Evolutionary conservation across 2,113 vertebrate species (phyloP), one percentile per base, ranked within the genome.

Genomic region (Osmerus eperlanus): DNA sequence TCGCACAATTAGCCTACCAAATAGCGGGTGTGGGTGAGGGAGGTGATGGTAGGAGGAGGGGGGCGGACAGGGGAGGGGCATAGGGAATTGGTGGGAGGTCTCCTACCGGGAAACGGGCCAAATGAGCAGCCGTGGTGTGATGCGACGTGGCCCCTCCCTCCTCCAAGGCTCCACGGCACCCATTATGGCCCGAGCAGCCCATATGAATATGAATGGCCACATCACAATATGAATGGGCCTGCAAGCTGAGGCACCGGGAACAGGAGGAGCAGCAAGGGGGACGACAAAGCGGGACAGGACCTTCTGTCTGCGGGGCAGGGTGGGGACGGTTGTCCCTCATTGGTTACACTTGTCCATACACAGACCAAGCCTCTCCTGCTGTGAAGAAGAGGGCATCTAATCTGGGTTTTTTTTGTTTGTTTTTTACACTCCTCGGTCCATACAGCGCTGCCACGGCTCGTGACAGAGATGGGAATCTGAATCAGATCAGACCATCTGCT

Each of bases 1-100:
- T 84, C 83, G 84, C 78, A 84, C 83, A 85, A 89, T 91, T 79
- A 90, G 70, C 65, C 47, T 23, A 11, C 59, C 77, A 52, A 78
- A 66, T 72, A 61, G 61, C 72, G 72, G 70, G 64, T 54, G 16
- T 14, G 32, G 71, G 53, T 16, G 61, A 67, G 41, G 19, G 16
- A 12, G 64, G 76, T 41, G 70, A 47, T 70, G 56, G 60, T 9
- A 47, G 60, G 9, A 53, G 64, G 54, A 5, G 14, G 28, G 23
- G 62, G 62, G 25, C 16, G 61, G n/a, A 28, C 23, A 59, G 21
- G 68, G 53, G 56, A 65, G 58, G 72, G 73, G 56, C 13, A 12
- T 23, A 23, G 65, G 69, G 60, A 21, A 64, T 65, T 70, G 73
- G 64, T 62, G 79, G 81, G 80, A 69, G 83, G 79, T 81, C 70